Evolutionary conservation across 1,140 invertebrate genomes (phyloP).

Genomic region (Neodiprion fabricii): DNA sequence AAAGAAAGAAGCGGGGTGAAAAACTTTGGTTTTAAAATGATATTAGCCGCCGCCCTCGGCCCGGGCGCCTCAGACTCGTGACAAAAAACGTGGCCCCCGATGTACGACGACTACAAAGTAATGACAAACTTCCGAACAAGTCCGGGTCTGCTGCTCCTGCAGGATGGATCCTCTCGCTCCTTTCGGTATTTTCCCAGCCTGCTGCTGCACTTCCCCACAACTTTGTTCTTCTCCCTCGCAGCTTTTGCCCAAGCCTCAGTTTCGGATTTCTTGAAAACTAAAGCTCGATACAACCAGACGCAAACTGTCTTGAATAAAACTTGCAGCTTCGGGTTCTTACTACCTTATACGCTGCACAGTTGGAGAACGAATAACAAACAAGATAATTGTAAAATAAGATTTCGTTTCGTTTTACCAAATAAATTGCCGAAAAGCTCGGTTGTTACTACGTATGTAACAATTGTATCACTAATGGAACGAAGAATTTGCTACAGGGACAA

Average conservation of each 20-base stretch:
- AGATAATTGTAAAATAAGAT: too few relatives aligned
- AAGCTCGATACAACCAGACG: not conserved
- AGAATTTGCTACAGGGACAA: not conserved
- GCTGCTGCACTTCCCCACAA: not conserved
- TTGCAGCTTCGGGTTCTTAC: not conserved
- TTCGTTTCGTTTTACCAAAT: too few relatives aligned
- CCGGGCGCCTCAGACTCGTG: constrained; percentile 8
- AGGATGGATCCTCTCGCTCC: not conserved
- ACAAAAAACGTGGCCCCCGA: constrained; percentile 27
- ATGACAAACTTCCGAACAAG: constrained; percentile 54
- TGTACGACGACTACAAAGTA: constrained; percentile 41
- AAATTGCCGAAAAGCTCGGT: too few relatives aligned
- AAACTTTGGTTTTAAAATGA: constrained; percentile 58
- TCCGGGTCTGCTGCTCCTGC: constrained; percentile 15
- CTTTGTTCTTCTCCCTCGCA: not conserved
- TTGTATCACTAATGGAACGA: not conserved
- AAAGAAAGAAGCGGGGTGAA: constrained; percentile 46
- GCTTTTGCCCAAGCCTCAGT: not conserved
- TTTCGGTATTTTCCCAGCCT: not conserved
- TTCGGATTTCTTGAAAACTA: constrained; percentile 5
- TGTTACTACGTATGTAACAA: too few relatives aligned
- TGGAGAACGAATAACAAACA: too few relatives aligned
- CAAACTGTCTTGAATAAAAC: not conserved
- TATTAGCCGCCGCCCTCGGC: constrained; percentile 35
- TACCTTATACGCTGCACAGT: too few relatives aligned